Base-by-base conservation (phyloP, 2,113 vertebrate species). In the Callospermophilus lateralis region DNA sequence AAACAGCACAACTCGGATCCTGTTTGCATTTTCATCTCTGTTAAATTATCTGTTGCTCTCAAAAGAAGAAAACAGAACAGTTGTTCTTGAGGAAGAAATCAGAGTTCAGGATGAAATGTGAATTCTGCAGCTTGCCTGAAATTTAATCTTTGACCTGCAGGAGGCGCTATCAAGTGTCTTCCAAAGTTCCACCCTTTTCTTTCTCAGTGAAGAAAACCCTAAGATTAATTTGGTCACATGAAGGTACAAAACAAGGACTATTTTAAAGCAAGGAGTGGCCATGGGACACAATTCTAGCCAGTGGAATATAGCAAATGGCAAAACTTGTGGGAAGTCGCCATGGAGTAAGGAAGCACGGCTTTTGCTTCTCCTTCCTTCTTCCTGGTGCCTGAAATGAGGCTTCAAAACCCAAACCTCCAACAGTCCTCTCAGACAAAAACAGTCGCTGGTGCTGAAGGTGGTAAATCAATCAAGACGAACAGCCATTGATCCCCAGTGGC, bases 71-170 rank as follows among this genome's bases (percentile, higher is more conserved):
- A 95, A 84, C 20, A 58, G 58, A 89, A 13, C n/a, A n/a, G 45
- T 61, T 90, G 16, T 74, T 67, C n/a, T 78, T 76, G 85, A 58
- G 11, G 45, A 70, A 93, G 45, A 81, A 68, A 83, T 78, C 81
- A 70, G 34, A 90, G 48, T 68, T 58, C 58, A 20, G 37, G 22
- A 90, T 53, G 26, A 90, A 84, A 89, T 63, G 39, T 20, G 90
- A 94, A 96, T 94, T 85, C 58, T 77, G 24, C 7, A 67, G 17
- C 74, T 87, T 67, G 68, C 67, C 30, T 84, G 26, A 58, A 90
- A 79, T 72, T 80, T 70, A n/a, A 22, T 81, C 39, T 78, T 73
- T 83, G 20, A 63, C n/a, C 32, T 55, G 6, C 3, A 84, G 37
- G 30, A 39, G 58, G 42, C 51, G 72, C 37, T 65, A 15, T 30